phyloP scores from a whole-genome alignment of 2,888 invertebrate species.

The Noctua janthina region DNA sequence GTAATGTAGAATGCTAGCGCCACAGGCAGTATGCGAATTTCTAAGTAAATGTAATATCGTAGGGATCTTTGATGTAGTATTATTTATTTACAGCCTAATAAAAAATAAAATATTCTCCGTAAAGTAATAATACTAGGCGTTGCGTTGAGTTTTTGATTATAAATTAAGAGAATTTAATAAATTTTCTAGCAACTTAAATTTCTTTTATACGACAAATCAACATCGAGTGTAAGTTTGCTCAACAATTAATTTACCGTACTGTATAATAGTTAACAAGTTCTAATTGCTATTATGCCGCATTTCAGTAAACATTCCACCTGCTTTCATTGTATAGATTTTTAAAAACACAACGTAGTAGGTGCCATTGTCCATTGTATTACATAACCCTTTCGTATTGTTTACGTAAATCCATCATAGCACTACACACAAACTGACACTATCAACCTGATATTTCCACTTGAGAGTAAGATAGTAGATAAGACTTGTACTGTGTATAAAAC shows the following conservation, averaged over 20 bases:
- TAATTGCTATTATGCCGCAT: background rate
- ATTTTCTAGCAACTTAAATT: background rate
- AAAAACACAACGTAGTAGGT: background rate
- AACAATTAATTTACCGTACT: background rate
- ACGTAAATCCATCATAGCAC: slow-evolving; percentile 49
- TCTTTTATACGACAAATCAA: background rate
- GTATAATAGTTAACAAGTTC: background rate
- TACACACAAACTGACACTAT: slow-evolving; percentile 33
- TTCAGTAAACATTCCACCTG: background rate
- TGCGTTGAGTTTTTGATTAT: background rate
- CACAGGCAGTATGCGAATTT: slow-evolving; percentile 4
- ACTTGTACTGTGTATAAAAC: slow-evolving; percentile 49
- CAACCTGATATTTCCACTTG: slow-evolving; percentile 57
- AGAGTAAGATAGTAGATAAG: slow-evolving; percentile 56
- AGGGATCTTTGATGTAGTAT: slow-evolving; percentile 11
- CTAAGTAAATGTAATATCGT: slow-evolving; percentile 8
- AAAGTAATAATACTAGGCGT: slow-evolving; percentile 3
- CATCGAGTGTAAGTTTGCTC: background rate
- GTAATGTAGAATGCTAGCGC: slow-evolving; percentile 12
- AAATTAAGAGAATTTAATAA: background rate
- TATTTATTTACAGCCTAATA: slow-evolving; percentile 16
- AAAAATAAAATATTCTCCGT: slow-evolving; percentile 4
- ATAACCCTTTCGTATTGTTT: slow-evolving; percentile 46
- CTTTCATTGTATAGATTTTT: background rate
- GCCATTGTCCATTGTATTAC: slow-evolving; percentile 6